These are phyloP conservation scores for Perca fluviatilis DNA, from an alignment of 2,113 vertebrate genomes.

Conservation along the genomic window DNA sequence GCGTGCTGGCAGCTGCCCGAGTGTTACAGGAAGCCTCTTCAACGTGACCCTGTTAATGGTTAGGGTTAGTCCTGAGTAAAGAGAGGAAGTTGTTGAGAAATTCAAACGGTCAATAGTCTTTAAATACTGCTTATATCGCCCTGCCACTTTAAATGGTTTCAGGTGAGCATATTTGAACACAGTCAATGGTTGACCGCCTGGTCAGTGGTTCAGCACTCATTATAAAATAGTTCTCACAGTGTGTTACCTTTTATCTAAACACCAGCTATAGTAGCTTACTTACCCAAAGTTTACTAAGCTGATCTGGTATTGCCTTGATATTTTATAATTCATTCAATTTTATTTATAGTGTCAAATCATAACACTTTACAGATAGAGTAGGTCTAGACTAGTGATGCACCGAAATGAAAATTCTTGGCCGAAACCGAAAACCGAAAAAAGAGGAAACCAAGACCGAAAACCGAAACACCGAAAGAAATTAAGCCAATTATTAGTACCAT, in stretches of 20 bases:
- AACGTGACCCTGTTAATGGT: slow-evolving; percentile 8
- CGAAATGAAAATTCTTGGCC: too few species aligned
- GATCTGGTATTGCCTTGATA: background rate
- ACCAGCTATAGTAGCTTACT: fast-evolving
- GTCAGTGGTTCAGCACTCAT: background rate
- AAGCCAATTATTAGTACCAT: too few species aligned
- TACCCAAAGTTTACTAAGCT: background rate
- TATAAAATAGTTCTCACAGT: background rate
- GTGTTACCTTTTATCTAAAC: background rate
- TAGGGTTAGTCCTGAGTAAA: slow-evolving; percentile 8
- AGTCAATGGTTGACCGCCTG: background rate
- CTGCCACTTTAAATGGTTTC: background rate
- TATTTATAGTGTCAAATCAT: too few species aligned
- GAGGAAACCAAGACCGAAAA: too few species aligned
- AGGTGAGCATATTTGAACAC: slow-evolving; percentile 15
- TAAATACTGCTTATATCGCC: slow-evolving; percentile 7
- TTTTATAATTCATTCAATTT: too few species aligned
- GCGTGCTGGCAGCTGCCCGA: background rate
- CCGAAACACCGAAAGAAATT: too few species aligned
- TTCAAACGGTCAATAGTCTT: slow-evolving; percentile 14
- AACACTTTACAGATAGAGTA: too few species aligned
- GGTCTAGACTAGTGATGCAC: too few species aligned
- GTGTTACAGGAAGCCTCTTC: background rate
- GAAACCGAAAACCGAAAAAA: too few species aligned
- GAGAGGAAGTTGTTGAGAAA: slow-evolving; percentile 40